A percentile compares a stretch with the other conserved stretches of the same genome.
These are phyloP conservation scores for Strigamia maritima DNA, from an alignment of 2,888 invertebrate species.

Conservation along the genomic window DNA sequence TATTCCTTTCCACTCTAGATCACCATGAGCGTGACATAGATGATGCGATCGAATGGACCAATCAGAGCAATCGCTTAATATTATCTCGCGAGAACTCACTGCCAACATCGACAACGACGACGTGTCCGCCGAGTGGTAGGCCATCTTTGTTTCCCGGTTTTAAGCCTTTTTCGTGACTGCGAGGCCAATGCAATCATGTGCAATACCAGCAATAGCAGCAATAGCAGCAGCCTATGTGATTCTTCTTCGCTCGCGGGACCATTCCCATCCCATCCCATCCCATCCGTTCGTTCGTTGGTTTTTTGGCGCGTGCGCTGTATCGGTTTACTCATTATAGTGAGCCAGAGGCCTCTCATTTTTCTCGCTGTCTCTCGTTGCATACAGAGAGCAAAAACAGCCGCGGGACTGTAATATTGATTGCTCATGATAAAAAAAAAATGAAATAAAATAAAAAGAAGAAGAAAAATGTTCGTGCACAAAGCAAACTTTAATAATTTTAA, in stretches of 20 bases:
- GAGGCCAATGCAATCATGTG: slow-evolving; percentile 28
- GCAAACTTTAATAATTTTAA: slow-evolving; percentile 34
- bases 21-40: no score
- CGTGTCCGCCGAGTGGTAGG: no score
- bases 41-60: no score
- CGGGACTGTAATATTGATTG: slow-evolving; percentile 18
- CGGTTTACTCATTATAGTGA: slow-evolving; percentile 35
- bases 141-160: neutral
- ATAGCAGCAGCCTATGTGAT: slow-evolving; percentile 19
- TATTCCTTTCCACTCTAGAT: no score
- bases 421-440: neutral
- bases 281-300: no score
- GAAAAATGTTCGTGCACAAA: neutral
- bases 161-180: neutral
- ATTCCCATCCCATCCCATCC: no score
- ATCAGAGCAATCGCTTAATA: no score
- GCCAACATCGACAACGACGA: no score
- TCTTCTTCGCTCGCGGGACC: slow-evolving; percentile 25
- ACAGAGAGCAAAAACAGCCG: slow-evolving; percentile 36
- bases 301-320: slow-evolving; percentile 36
- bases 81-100: no score
- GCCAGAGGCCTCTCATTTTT: slow-evolving; percentile 35
- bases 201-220: slow-evolving; percentile 22
- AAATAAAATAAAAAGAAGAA: neutral
- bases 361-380: slow-evolving; percentile 24